Percentiles rank a stretch among this genome's conserved stretches.
Evolutionary conservation across 1,140 invertebrate species (phyloP).

Genomic region (Apolygus lucorum): DNA sequence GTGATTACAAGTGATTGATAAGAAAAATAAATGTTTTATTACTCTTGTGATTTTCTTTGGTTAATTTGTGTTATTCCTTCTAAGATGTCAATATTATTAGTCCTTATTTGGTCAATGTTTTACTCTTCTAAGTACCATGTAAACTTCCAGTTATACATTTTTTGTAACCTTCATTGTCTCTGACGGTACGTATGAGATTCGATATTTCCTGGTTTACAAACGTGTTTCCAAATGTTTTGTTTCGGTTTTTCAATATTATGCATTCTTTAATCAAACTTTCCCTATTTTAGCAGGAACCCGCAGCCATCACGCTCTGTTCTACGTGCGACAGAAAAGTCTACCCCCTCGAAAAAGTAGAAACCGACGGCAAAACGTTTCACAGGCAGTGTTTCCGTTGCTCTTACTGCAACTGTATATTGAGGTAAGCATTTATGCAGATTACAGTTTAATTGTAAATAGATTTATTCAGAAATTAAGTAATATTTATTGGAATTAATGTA

Average conservation of each 20-base stretch:
- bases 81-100: not conserved
- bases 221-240: not conserved
- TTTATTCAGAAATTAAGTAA: too few species aligned
- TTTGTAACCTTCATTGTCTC: not conserved
- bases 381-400: slow-evolving; percentile 71
- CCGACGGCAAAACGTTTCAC: slow-evolving; percentile 64
- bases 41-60: slow-evolving; percentile 16
- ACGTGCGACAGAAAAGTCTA: slow-evolving; percentile 67
- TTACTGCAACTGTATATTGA: slow-evolving; percentile 63
- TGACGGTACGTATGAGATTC: not conserved
- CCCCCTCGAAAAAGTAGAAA: slow-evolving; percentile 69
- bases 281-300: slow-evolving; percentile 41
- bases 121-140: too few species aligned
- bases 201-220: not conserved
- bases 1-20: slow-evolving; percentile 18
- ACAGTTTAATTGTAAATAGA: too few species aligned
- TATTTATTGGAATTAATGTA: too few species aligned
- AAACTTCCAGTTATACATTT: too few species aligned
- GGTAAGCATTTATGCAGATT: too few species aligned
- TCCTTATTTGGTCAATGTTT: too few species aligned
- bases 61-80: not conserved
- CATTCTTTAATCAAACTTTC: not conserved
- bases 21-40: slow-evolving; percentile 25
- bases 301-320: slow-evolving; percentile 44
- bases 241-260: not conserved